Percentiles rank a stretch among this genome's conserved stretches.
These are phyloP conservation scores for Chaetodon trifascialis DNA, from an alignment of 2,113 vertebrate genomes.

Conservation along the genomic window DNA sequence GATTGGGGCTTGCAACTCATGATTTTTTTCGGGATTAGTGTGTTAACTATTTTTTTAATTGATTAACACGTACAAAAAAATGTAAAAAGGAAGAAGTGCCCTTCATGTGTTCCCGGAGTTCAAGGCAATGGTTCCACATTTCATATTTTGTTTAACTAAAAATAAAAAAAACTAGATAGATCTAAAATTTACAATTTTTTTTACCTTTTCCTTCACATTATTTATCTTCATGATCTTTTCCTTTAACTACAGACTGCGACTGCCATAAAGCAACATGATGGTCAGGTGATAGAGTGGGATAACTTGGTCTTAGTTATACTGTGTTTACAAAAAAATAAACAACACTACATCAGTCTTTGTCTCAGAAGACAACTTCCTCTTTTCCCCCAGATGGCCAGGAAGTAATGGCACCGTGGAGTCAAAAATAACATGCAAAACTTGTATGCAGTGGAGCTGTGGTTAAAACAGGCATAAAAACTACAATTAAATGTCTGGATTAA, in stretches of 20 bases:
- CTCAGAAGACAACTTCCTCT: conserved; percentile 81
- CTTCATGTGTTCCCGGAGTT: too few species aligned
- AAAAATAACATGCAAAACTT: conserved; percentile 79
- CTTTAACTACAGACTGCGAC: background rate
- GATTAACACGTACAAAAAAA: background rate
- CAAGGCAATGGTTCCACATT: too few species aligned
- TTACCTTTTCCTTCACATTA: background rate
- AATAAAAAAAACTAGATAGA: too few species aligned
- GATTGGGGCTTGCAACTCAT: background rate
- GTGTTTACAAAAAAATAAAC: background rate
- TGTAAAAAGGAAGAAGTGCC: too few species aligned
- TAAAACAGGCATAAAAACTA: conserved; percentile 17
- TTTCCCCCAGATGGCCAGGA: conserved; percentile 83
- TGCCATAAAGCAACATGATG: background rate
- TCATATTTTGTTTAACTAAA: too few species aligned
- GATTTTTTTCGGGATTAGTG: too few species aligned
- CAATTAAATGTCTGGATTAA: background rate
- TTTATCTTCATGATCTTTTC: background rate
- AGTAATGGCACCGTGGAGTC: conserved; percentile 59
- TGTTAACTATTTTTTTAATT: background rate
- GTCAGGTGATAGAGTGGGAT: background rate
- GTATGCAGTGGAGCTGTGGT: conserved; percentile 11
- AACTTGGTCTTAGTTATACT: background rate
- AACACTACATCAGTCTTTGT: conserved; percentile 37
- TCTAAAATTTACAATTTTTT: too few species aligned